Base-by-base conservation (phyloP, 2,888 invertebrate species). In the Hydroisotoma schaefferi region DNA sequence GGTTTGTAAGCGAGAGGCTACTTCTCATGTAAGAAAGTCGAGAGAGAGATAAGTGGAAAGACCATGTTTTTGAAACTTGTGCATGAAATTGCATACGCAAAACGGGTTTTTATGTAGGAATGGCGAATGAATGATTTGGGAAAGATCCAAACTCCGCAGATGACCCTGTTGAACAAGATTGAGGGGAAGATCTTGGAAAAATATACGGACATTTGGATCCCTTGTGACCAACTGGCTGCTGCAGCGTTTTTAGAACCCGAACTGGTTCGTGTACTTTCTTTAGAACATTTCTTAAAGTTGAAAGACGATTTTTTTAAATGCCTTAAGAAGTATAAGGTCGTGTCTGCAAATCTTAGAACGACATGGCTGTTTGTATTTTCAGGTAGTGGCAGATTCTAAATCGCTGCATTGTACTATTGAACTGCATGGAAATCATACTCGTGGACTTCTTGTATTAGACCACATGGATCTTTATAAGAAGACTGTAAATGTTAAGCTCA, bases 371-470 rank as follows among this genome's bases (percentile, higher is more conserved):
- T n/a, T n/a, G n/a, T n/a, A n/a, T n/a, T n/a, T n/a, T n/a, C 38
- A 61, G 61, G 47, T 62, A 10, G 29, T 59, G 12, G 38, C 18
- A 6, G 26, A 26, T 5, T 18, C 29, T 2, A 38, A 46, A 6
- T 53, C 37, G 6, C 47, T 57, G 2, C 51, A 47, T 46, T 70
- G 69, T 26, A 75, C 75, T 1, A 77, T 79, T 2, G 79, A 78
- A 60, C 70, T 77, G 22, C 64, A 73, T 26, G 78, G 78, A 20
- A 65, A 59, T 23, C 68, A 73, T 52, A 76, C 79, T 1, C 67
- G 77, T 18, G 79, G 78, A 5, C 75, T 76, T 69, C 74, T 78
- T 74, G 74, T 78, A 0, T 75, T 77, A 2, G 78, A 78, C 61
- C 67, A 73, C 47, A 40, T 40, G 40, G 20, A 40, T 15, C 40